Evolutionary conservation across 2,113 vertebrate species (phyloP), one percentile per base, ranked within the genome.

Genomic region (Oncorhynchus gorbuscha): DNA sequence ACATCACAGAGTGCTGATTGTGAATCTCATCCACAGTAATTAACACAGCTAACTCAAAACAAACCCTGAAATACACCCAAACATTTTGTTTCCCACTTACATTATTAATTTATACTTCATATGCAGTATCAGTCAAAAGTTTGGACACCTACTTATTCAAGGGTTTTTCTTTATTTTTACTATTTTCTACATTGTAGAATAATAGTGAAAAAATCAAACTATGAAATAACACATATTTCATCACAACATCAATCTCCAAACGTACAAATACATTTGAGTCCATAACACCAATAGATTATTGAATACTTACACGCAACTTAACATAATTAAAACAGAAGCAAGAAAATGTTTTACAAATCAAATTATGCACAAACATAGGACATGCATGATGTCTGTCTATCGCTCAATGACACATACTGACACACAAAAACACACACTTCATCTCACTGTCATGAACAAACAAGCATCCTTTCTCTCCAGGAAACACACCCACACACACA

Each of bases 261-360:
- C 20, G 16, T 30, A 7, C 48, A 76, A 76, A 72, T 55, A 73
- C 79, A 59, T 76, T n/a, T 76, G 51, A 66, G 22, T 67, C n/a
- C 12, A n/a, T 22, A 22, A 22, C 18, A 62, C 20, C n/a, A n/a
- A 62, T 16, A 62, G 51, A 55, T 16, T 55, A 55, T 55, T 62
- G 28, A 71, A 72, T 61, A 70, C 80, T 83, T 81, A 72, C 72
- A 78, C 51, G 22, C 45, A 72, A 82, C 79, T 79, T 76, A 77
- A 76, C 69, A 80, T 18, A 48, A 82, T 30, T 70, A 83, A 76
- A 80, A 69, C 70, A 72, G 32, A 81, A 28, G 11, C 51, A 65
- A 35, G 39, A 66, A 67, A 73, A 73, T 69, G 78, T 74, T 73
- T 81, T 61, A 68, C 32, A 79, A 73, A 81, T 81, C 64, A 76